These are phyloP conservation scores for Silurus asotus DNA, from an alignment of 2,113 vertebrate genomes.

Conservation along the genomic window DNA sequence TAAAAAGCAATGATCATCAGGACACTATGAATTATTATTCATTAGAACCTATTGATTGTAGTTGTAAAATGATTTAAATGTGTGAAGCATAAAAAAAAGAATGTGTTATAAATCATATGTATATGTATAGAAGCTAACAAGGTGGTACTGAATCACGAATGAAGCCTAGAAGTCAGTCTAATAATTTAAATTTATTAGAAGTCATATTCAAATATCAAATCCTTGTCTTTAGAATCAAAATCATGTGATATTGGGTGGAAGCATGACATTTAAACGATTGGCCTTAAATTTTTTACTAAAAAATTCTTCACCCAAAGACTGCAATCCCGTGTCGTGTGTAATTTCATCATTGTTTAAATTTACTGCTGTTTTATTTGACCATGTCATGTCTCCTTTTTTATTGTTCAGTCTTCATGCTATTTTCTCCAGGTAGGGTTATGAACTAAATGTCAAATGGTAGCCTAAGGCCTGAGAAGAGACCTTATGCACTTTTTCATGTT, in stretches of 20 bases:
- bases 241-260: neutral
- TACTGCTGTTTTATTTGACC: neutral
- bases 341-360: neutral
- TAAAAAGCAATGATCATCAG: neutral
- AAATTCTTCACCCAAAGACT: neutral
- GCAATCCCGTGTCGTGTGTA: neutral
- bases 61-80: too few species aligned
- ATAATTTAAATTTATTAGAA: neutral
- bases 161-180: neutral
- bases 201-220: neutral
- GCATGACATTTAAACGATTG: neutral
- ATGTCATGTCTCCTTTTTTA: neutral
- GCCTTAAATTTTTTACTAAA: neutral
- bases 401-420: slow-evolving; percentile 1
- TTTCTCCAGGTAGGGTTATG: slow-evolving; percentile 30
- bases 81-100: too few species aligned
- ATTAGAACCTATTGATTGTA: neutral
- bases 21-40: neutral
- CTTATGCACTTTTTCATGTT: slow-evolving; percentile 38
- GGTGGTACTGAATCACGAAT: too few species aligned
- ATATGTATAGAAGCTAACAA: too few species aligned
- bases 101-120: too few species aligned
- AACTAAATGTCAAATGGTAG: slow-evolving; percentile 42
- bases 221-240: neutral
- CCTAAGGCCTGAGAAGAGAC: slow-evolving; percentile 6